Base-by-base conservation (phyloP, 2,797 vertebrate species). In the Gobio occitaniae region DNA sequence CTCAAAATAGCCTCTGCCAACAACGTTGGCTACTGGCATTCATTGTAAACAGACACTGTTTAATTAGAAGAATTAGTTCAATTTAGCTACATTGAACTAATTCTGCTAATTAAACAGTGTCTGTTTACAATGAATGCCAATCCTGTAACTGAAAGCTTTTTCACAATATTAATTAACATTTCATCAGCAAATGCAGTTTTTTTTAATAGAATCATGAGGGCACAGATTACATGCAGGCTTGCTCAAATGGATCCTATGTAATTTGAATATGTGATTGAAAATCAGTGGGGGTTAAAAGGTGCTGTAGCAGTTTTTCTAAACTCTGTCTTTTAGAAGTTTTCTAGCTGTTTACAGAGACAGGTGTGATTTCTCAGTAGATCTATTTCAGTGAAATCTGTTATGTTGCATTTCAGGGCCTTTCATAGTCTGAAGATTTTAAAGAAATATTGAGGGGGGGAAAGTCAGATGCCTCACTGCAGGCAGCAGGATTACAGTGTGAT, bases 401-500 rank as follows among this genome's bases (percentile, higher is more conserved):
- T 25, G 25, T 32, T 48, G 10, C 17, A 54, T 36, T 44, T 78
- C 2, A 77, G 38, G 21, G 25, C 21, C 5, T 44, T 61, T 78
- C 25, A 78, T 44, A 25, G n/a, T 11, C n/a, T 6, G 15, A 78
- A 61, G n/a, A 78, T 17, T 61, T 12, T 9, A 59, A 8, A 6
- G 48, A 4, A 17, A 52, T 44, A 8, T 19, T 74, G 25, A 50
- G 21, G 21, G 56, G 3, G 7, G 21, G 4, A 21, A 56, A 8
- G 2, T 25, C 32, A 56, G 74, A 76, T 65, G 54, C 38, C 25
- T 29, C 15, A 29, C 78, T 68, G 41, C 8, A 44, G 17, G 25
- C 78, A 52, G 78, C 44, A 50, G 78, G 63, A 80, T 80, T 66
- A 65, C 15, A 36, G 17, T 66, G 78, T 32, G 44, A 68, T 80